These are phyloP conservation scores for Phenganax subtilis DNA, from an alignment of 92 coral and sea anemone species.

Conservation along the genomic window DNA sequence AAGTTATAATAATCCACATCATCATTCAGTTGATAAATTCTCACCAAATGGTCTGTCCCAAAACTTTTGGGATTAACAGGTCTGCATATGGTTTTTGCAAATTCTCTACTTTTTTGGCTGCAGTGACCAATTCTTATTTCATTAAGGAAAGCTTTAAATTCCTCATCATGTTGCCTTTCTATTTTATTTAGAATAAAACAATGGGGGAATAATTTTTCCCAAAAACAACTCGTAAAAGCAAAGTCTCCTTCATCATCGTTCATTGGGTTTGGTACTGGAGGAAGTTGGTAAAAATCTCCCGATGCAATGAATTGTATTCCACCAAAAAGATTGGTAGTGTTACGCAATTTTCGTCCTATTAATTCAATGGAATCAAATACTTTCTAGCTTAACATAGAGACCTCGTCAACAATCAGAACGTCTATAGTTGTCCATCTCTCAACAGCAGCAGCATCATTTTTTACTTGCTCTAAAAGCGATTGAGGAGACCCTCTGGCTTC, in stretches of 20 bases:
- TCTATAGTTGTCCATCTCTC: constrained; percentile 20
- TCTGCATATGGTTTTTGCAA: constrained; percentile 22
- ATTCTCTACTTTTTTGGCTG: background rate
- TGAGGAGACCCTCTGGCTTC: constrained; percentile 29
- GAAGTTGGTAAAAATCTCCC: constrained; percentile 32
- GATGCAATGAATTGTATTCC: constrained; percentile 20
- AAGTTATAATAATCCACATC: constrained; percentile 50
- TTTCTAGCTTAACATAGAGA: constrained; percentile 23
- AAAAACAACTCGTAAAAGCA: constrained; percentile 41
- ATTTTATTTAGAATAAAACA: constrained; percentile 41
- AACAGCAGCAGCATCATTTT: constrained; percentile 17
- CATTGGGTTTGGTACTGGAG: constrained; percentile 12
- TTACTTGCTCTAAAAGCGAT: background rate
- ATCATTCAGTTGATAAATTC: constrained; percentile 45
- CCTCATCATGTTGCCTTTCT: constrained; percentile 19
- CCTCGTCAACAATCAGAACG: constrained; percentile 6
- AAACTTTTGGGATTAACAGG: constrained; percentile 41
- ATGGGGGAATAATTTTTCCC: constrained; percentile 47
- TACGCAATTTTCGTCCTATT: constrained; percentile 5
- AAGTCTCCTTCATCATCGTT: background rate
- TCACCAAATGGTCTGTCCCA: constrained; percentile 28
- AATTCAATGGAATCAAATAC: constrained; percentile 1
- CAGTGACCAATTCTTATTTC: constrained; percentile 35
- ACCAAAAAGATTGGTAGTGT: constrained; percentile 1
- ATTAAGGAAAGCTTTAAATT: constrained; percentile 33